Percentiles rank a stretch among this genome's conserved stretches.
Evolutionary conservation across 1,140 invertebrate genomes (phyloP).

Genomic region (Zaprionus ghesquierei): DNA sequence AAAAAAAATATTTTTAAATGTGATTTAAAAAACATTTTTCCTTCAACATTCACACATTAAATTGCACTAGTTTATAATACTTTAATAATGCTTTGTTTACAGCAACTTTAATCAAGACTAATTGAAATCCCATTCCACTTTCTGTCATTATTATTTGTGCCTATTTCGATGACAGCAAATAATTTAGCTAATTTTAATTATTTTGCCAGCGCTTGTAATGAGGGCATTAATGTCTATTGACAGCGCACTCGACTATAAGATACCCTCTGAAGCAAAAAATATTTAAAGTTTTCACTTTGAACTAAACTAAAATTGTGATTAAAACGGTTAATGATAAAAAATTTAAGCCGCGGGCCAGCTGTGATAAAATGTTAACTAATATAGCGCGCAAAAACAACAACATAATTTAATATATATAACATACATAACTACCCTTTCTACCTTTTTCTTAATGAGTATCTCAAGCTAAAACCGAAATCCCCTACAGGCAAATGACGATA

Average conservation of each 20-base stretch:
- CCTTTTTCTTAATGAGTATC: not conserved
- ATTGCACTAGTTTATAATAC: not conserved
- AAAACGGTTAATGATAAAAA: no score
- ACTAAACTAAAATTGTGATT: no score
- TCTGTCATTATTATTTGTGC: not conserved
- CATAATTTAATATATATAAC: not conserved
- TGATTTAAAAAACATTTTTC: not conserved
- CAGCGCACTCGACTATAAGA: not conserved
- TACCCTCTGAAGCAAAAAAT: not conserved
- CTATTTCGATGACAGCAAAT: not conserved
- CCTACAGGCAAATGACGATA: no score
- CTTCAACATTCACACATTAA: not conserved
- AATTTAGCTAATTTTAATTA: constrained; percentile 2
- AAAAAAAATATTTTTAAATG: not conserved
- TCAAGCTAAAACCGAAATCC: not conserved
- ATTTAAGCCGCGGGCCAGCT: no score
- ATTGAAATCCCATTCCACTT: not conserved
- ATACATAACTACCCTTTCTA: not conserved
- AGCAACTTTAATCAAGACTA: not conserved
- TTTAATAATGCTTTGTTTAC: not conserved
- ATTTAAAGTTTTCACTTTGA: no score
- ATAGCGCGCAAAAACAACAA: no score
- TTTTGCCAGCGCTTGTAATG: not conserved
- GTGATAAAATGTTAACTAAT: no score
- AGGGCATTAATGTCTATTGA: not conserved